Percentiles rank a stretch among this genome's conserved stretches.
Evolutionary conservation across 2,113 vertebrate species (phyloP).

Genomic region (Aegotheles bennettii): DNA sequence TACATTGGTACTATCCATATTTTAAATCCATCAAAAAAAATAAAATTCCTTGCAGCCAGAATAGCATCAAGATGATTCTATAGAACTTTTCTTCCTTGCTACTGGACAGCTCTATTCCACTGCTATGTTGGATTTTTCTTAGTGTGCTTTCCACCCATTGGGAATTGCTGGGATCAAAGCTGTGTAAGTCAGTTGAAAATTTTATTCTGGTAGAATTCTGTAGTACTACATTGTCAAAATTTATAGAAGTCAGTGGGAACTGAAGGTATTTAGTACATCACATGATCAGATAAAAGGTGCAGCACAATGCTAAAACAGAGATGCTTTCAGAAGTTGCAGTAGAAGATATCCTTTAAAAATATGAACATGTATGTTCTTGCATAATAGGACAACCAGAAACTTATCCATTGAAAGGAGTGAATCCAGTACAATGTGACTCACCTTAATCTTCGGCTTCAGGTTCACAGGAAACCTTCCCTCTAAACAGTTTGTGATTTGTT

Average conservation of each 20-base stretch:
- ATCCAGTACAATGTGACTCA: background rate
- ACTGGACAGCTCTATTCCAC: background rate
- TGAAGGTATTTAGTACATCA: background rate
- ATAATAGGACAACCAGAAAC: background rate
- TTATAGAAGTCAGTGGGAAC: background rate
- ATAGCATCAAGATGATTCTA: background rate
- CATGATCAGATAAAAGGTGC: background rate
- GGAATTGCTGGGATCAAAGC: background rate
- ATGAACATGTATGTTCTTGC: background rate
- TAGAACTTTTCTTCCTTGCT: background rate
- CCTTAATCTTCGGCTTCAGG: background rate
- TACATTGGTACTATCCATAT: background rate
- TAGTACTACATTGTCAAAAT: background rate
- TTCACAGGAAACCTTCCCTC: background rate
- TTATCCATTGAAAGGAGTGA: background rate
- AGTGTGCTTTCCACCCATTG: background rate
- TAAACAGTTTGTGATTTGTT: conserved; percentile 19
- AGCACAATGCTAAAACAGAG: background rate
- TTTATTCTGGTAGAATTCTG: background rate
- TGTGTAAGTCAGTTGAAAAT: background rate
- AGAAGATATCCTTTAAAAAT: background rate
- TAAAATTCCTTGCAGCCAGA: background rate
- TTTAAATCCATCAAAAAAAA: background rate
- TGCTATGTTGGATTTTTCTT: background rate
- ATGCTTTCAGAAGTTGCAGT: background rate